Evolutionary conservation across 1,140 invertebrate species (phyloP), one percentile per base, ranked within the genome.

Genomic region (Leucophenga varia): DNA sequence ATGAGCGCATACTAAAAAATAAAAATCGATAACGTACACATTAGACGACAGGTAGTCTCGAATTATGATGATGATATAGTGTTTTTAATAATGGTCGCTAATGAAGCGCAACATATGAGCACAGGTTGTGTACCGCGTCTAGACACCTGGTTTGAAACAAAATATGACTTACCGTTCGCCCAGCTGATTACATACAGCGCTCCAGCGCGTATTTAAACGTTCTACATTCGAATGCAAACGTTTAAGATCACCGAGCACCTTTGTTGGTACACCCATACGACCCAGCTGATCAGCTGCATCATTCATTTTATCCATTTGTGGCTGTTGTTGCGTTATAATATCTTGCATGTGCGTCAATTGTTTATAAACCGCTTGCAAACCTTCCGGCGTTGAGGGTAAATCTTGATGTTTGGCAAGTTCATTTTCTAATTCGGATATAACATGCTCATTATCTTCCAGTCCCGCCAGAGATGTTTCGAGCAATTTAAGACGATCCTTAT

Each of bases 211-310:
- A 54, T 90, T 91, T 4, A 98, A 76, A 61, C 88, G 85, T 53
- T 89, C 86, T 2, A 97, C 89, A 59, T 98, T 95, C 55, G 91
- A 89, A 71, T 98, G 95, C n/a, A 98, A 74, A 13, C 88, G 80
- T 59, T 97, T 95, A 45, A 99, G 83, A 78, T 98, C 96, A 7
- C 83, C 81, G 52, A 86, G 88, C 57, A 72, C 84, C 79, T 57
- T 80, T 72, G 47, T 80, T 52, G 79, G 82, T 44, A 79, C 86
- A 30, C 77, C 93, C 37, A 95, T 79, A 30, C 89, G 83, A 35
- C 92, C 82, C 28, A 94, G 86, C 69, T 89, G 90, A 58, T 89
- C 88, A 1, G 91, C 87, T 68, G 97, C 93, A 49, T 92, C 89
- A 64, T 91, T 90, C 72, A 99, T 80, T 63, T 91, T 88, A 72